Conservation (phyloP, 2,888 invertebrate genomes). For the Trichogramma evanescens region DNA sequence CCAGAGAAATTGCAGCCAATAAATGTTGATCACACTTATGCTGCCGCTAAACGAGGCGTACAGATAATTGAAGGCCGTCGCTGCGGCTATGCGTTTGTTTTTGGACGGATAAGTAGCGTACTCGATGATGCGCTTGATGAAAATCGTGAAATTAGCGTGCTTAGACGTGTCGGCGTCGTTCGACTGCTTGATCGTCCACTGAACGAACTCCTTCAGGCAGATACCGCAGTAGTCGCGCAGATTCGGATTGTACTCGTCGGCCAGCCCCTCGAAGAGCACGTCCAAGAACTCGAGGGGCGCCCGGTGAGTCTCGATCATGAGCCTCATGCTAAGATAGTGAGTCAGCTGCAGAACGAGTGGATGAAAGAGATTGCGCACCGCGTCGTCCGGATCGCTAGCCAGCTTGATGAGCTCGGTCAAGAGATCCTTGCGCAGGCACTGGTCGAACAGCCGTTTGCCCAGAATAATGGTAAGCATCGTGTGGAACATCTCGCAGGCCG, state of each 20-base stretch:
- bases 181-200: constrained; percentile 42
- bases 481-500: constrained; percentile 66
- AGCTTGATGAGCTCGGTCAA: constrained; percentile 54
- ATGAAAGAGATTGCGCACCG: constrained; percentile 58
- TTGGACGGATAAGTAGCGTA: constrained; percentile 54
- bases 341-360: constrained; percentile 60
- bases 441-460: constrained; percentile 43
- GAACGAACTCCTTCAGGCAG: constrained; percentile 59
- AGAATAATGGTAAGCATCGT: constrained; percentile 56
- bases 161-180: constrained; percentile 41
- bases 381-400: constrained; percentile 60
- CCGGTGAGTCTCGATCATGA: constrained; percentile 38
- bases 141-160: constrained; percentile 49
- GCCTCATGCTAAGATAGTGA: constrained; percentile 57
- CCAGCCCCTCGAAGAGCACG: constrained; percentile 56
- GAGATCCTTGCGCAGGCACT: constrained; percentile 50
- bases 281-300: constrained; percentile 50
- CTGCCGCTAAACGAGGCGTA: constrained; percentile 57
- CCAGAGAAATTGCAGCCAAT: constrained; percentile 58
- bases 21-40: constrained; percentile 53
- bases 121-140: constrained; percentile 55
- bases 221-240: constrained; percentile 58
- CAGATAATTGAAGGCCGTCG: constrained; percentile 63
- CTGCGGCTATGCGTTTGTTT: constrained; percentile 59
- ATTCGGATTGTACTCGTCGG: constrained; percentile 54